Evolutionary conservation across 2,113 vertebrate species (phyloP).

Genomic region (Caretta caretta): DNA sequence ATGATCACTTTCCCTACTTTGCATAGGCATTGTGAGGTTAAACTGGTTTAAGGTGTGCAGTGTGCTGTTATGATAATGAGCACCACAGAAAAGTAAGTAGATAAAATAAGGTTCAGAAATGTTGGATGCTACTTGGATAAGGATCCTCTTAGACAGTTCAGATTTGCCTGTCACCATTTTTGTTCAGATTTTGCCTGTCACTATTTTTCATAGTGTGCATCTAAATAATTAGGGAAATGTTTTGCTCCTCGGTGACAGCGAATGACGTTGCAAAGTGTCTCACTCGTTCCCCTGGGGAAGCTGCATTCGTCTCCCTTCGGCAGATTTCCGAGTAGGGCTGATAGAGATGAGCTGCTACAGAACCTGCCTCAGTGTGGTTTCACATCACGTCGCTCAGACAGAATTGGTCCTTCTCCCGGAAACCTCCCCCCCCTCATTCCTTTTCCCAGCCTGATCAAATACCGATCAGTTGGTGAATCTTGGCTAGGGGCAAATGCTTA

Average conservation of each 20-base stretch:
- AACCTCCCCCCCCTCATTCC: background rate
- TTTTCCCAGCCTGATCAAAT: background rate
- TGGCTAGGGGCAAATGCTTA: background rate
- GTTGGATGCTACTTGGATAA: background rate
- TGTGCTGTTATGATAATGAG: fast-evolving
- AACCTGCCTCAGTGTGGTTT: background rate
- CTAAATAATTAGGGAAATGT: background rate
- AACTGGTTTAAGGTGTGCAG: fast-evolving
- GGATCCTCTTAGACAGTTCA: background rate
- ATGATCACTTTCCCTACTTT: background rate
- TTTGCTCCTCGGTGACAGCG: background rate
- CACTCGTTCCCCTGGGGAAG: fast-evolving
- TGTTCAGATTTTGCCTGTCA: background rate
- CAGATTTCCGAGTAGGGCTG: background rate
- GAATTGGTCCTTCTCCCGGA: background rate
- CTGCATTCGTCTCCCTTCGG: background rate
- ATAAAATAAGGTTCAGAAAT: background rate
- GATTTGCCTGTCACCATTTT: background rate
- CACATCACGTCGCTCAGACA: fast-evolving
- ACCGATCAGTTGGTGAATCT: background rate
- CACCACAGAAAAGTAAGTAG: fast-evolving
- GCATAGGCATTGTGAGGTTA: background rate
- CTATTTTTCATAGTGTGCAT: background rate
- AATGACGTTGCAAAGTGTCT: fast-evolving
- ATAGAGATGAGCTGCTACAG: background rate